Base-by-base conservation (phyloP, 35 echinoderm and acorn worm species). In the Ptychodera flava region DNA sequence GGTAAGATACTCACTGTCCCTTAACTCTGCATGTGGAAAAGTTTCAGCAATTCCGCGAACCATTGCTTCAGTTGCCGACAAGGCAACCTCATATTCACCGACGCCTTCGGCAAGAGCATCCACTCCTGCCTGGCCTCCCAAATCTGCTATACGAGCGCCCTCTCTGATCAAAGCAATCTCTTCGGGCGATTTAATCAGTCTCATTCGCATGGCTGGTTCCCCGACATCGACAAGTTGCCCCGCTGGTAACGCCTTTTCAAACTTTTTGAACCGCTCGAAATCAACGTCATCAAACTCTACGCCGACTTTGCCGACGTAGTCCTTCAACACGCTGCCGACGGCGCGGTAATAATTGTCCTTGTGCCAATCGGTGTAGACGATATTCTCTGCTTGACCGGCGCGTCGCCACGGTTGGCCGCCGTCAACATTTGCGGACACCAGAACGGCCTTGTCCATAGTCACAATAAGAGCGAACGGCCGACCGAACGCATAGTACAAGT, bases 341-440 rank as follows among this genome's bases (percentile, higher is more conserved):
- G 89, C 95, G 15, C n/a, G n/a, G n/a, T n/a, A n/a, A n/a, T n/a
- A n/a, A n/a, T n/a, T n/a, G n/a, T n/a, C n/a, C n/a, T n/a, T 33
- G 34, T 97, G 95, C 92, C 92, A 97, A 35, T 97, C 95, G 0
- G 95, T 97, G 82, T 89, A 97, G 30, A 94, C 53, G 28, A 94
- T 28, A 32, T 93, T 97, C 28, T 87, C 92, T 1, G 92, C 92
- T 0, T 81, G 81, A 0, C 53, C 78, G 0, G 88, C 92, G 29
- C 95, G 80, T 79, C 92, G 83, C 90, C 89, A 97, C 0, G 95
- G 95, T 81, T 90, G 92, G 33, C 95, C 95, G 27, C 78, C 92
- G 52, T 97, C 95, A 35, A 94, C 88, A 22, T 80, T 78, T 16
- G 95, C 90, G 1, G 92, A 94, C 30, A 97, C 87, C 34, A 81